phyloP scores from a whole-genome alignment of 2,113 vertebrate species.

The Pionites leucogaster region DNA sequence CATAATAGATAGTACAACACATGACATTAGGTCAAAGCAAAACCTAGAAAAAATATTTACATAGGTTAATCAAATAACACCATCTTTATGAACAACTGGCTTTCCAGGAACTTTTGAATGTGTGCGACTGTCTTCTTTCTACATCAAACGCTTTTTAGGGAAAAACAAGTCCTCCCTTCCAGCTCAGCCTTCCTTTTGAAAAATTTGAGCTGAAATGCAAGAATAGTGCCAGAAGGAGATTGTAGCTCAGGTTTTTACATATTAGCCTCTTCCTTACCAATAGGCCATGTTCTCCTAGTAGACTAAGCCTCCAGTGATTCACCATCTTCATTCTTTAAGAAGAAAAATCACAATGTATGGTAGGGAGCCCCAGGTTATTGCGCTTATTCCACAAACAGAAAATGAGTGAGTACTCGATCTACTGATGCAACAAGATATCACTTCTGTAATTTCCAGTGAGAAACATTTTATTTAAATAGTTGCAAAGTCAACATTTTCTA shows the following conservation, averaged over 20 bases:
- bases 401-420: not conserved
- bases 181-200: not conserved
- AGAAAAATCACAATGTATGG: not conserved
- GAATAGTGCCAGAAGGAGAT: not conserved
- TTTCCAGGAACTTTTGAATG: not conserved
- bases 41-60: conserved; percentile 37
- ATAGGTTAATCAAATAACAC: not conserved
- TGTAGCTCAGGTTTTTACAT: not conserved
- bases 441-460: not conserved
- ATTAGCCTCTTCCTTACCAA: not conserved
- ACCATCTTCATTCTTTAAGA: not conserved
- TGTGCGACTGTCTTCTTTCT: not conserved
- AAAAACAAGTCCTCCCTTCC: not conserved
- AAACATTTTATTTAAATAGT: not conserved
- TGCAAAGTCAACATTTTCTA: not conserved
- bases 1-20: not conserved
- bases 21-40: not conserved
- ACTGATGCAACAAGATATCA: not conserved
- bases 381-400: not conserved
- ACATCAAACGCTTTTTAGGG: not conserved
- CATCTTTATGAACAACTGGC: not conserved
- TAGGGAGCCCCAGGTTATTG: not conserved
- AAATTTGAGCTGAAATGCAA: not conserved
- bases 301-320: not conserved
- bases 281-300: not conserved